Evolutionary conservation across 2,113 vertebrate species (phyloP).

Genomic region (Sporophila hypoxantha): DNA sequence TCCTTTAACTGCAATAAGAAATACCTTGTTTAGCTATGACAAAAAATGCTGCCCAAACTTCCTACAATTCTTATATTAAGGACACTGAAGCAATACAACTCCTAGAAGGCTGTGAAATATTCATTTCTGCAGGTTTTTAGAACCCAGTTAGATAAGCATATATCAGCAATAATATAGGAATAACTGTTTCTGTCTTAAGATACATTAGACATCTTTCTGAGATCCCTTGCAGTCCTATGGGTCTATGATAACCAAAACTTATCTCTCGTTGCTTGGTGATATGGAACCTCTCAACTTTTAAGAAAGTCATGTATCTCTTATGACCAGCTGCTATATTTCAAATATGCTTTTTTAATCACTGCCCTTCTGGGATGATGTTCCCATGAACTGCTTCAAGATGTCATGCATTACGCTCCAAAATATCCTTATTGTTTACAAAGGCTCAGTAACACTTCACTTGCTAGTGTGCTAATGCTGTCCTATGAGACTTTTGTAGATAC

Average conservation of each 20-base stretch:
- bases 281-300: not conserved
- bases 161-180: not conserved
- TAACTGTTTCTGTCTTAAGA: not conserved
- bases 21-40: not conserved
- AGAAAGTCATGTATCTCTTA: not conserved
- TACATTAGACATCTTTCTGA: not conserved
- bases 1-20: not conserved
- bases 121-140: not conserved
- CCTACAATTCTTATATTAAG: not conserved
- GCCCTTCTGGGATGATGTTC: not conserved
- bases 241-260: not conserved
- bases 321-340: conserved; percentile 17
- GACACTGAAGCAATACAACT: not conserved
- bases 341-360: not conserved
- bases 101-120: not conserved
- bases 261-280: not conserved
- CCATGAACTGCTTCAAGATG: not conserved
- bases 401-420: not conserved
- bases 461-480: not conserved
- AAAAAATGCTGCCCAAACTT: not conserved
- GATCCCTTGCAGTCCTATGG: not conserved
- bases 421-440: conserved; percentile 7
- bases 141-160: not conserved
- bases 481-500: not conserved
- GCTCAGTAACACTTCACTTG: conserved; percentile 8